Percentiles rank a stretch among this genome's conserved stretches.
Conservation (phyloP, 1,140 invertebrate species). For the Drosophila melanogaster region Release_6_plus_ISO1_MT NT_033779.5:10543501-10544000, state of each 20-base stretch:
- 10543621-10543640: too few species aligned
- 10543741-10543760: constrained; percentile 37
- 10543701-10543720: constrained; percentile 52
- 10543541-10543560: too few species aligned
- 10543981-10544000: constrained; percentile 33
- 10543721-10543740: constrained; percentile 44
- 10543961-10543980: background rate
- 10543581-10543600: too few species aligned
- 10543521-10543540: too few species aligned
- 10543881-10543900: constrained; percentile 39
- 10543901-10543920: constrained; percentile 51
- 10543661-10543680: too few species aligned
- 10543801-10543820: constrained; percentile 59
- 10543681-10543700: constrained; percentile 35
- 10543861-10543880: constrained; percentile 32
- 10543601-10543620: too few species aligned
- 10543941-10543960: constrained; percentile 18
- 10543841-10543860: constrained; percentile 23
- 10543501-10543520: background rate
- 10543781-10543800: constrained; percentile 5
- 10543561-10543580: too few species aligned
- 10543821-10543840: constrained; percentile 67
- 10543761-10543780: constrained; percentile 18
- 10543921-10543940: constrained; percentile 31
- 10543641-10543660: too few species aligned